Percentiles rank a stretch among this genome's conserved stretches.
phyloP scores from a whole-genome alignment of 2,797 vertebrate species.

The Myoxocephalus aenaeus region DNA sequence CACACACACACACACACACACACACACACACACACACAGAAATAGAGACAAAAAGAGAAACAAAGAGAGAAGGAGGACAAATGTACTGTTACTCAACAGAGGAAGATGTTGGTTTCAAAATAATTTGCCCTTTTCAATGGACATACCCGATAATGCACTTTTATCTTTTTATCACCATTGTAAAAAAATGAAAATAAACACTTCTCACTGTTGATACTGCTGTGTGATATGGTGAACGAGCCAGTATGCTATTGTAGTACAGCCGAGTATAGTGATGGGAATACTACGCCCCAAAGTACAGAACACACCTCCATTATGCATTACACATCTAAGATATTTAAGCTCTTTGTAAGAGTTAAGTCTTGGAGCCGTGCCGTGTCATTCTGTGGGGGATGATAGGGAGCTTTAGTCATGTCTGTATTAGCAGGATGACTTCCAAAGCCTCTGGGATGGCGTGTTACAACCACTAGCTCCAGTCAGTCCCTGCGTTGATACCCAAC shows the following conservation, averaged over 20 bases:
- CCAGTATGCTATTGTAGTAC: constrained; percentile 63
- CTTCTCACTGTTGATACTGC: constrained; percentile 43
- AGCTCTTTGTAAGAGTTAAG: constrained; percentile 85
- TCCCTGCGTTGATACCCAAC: constrained; percentile 65
- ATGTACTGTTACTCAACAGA: constrained; percentile 19
- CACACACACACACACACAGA: constrained; percentile 27
- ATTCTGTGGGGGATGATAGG: constrained; percentile 83
- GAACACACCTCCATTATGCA: constrained; percentile 84
- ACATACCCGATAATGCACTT: not conserved
- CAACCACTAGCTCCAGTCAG: constrained; percentile 76
- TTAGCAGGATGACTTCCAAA: constrained; percentile 84
- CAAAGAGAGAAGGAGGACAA: constrained; percentile 19
- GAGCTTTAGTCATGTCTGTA: constrained; percentile 87
- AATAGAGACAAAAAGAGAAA: constrained; percentile 30
- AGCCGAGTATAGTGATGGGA: constrained; percentile 63
- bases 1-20: constrained; percentile 22
- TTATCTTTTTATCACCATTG: constrained; percentile 7
- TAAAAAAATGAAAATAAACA: not conserved
- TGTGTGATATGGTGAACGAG: constrained; percentile 50
- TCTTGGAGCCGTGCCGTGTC: constrained; percentile 81
- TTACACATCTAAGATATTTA: constrained; percentile 88
- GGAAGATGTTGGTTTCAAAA: constrained; percentile 14
- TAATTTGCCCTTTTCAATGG: constrained; percentile 8
- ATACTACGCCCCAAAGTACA: constrained; percentile 74
- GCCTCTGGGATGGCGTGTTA: constrained; percentile 79